Percentiles rank a stretch among this genome's conserved stretches.
Evolutionary conservation across 64 coral and sea anemone genomes (phyloP).

Genomic region (Porites australiensis): DNA sequence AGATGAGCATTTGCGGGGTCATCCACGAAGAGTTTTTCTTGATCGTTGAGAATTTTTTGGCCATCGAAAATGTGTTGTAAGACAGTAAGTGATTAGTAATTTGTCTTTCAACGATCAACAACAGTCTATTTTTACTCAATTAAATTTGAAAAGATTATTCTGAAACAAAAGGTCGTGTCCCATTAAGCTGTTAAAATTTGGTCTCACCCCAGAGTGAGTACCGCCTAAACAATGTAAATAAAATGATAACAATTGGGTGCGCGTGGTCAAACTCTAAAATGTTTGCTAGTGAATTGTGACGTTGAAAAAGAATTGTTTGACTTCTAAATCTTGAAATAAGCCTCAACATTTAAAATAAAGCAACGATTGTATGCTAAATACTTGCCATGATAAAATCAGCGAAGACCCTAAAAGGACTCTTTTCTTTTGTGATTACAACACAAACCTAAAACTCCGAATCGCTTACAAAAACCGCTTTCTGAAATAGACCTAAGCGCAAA

Average conservation of each 20-base stretch:
- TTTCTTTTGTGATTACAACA: too few species aligned
- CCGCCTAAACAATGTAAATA: constrained; percentile 6
- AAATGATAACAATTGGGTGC: neutral
- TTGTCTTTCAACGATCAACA: constrained; percentile 4
- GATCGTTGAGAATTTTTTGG: constrained; percentile 4
- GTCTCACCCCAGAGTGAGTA: constrained; percentile 3
- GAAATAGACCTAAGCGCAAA: neutral
- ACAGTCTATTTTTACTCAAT: neutral
- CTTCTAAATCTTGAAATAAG: neutral
- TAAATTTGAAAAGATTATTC: neutral
- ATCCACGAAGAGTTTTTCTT: constrained; percentile 15
- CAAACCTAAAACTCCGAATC: too few species aligned
- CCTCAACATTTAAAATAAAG: neutral
- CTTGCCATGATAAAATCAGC: too few species aligned
- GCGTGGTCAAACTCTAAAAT: constrained; percentile 3
- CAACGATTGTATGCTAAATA: too few species aligned
- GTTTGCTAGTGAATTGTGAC: neutral
- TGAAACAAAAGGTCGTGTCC: neutral
- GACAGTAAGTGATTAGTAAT: constrained; percentile 10
- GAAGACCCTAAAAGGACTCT: too few species aligned
- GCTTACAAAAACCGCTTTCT: neutral
- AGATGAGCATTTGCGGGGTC: constrained; percentile 1
- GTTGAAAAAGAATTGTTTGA: constrained; percentile 13
- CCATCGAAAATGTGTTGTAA: neutral
- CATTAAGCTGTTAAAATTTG: neutral